phyloP scores from a whole-genome alignment of 2,888 invertebrate species.

The Eupithecia pulchellata region DNA sequence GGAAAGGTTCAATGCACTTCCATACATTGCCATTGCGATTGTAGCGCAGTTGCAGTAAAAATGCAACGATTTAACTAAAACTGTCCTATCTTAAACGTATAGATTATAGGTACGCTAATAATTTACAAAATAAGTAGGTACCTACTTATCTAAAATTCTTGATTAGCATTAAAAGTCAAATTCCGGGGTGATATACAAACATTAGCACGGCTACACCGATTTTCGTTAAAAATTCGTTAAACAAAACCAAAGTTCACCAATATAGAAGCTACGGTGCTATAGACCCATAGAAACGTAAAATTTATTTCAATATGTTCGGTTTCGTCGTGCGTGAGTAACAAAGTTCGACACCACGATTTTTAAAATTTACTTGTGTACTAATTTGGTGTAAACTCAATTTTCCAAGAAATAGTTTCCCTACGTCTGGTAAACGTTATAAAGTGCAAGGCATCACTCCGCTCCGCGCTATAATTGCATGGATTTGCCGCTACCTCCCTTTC shows the following conservation, averaged over 20 bases:
- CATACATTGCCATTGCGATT: not conserved
- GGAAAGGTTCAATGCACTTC: conserved; percentile 4
- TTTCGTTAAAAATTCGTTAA: not conserved
- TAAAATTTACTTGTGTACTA: not conserved
- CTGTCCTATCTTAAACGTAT: not conserved
- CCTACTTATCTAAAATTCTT: not conserved
- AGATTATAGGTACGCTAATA: not conserved
- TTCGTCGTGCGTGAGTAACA: not conserved
- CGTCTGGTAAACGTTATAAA: not conserved
- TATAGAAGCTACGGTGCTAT: not conserved
- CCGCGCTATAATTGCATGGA: conserved; percentile 22
- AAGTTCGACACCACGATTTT: not conserved
- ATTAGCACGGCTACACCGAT: not conserved
- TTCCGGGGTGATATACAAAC: not conserved
- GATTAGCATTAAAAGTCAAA: not conserved
- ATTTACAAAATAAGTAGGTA: not conserved
- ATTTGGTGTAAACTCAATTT: not conserved
- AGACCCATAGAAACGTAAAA: not conserved
- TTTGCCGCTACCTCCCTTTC: conserved; percentile 21
- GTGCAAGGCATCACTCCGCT: not conserved
- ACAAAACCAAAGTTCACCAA: not conserved
- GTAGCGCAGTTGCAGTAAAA: not conserved
- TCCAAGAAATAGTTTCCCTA: not conserved
- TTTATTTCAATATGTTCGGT: not conserved
- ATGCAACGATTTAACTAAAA: not conserved